Evolutionary conservation across 2,797 vertebrate species (phyloP), one percentile per base, ranked within the genome.

Genomic region (Hyperoplus lanceolatus): DNA sequence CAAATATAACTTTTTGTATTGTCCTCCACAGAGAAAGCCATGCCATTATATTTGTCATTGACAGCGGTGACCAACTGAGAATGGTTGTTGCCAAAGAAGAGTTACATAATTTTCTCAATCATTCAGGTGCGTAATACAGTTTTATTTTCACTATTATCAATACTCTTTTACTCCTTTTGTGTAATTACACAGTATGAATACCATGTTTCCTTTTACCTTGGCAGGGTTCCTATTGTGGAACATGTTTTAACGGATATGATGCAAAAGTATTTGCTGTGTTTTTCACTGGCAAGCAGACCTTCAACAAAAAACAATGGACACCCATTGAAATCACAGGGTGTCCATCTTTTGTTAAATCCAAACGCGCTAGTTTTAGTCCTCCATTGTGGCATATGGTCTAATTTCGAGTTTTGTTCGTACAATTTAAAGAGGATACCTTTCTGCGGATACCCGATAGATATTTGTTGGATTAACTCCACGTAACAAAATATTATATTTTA

Each of bases 1-100:
- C 68, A 15, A 0, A 43, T 15, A 4, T 16, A 11, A 55, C 43
- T 1, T 72, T 13, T 58, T 53, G 29, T 70, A 56, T 29, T 64
- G 21, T 86, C 51, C 48, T 74, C 73, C 51, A 48, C 90, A 99
- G 98, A 95, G 97, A 99, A 83, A 97, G 97, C 85, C 98, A 99
- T 85, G 98, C 98, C 83, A 96, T 99, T 93, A 99, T 99, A 95
- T 99, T 99, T 95, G 98, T 99, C 83, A 97, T 99, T 84, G 98
- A 99, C 93, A 99, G 98, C 80, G 96, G 97, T 87, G 98, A 99
- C 93, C 97, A 96, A 92, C 92, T 99, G 87, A 96, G 98, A 92
- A 99, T 99, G 97, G 97, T 99, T 90, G 98, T 99, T 86, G 98
- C 97, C 91, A 99, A 97, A 95, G 98, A 99, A 94, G 98, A 99